Percentiles rank a stretch among this genome's conserved stretches.
These are phyloP conservation scores for Carposina sasakii DNA, from an alignment of 1,140 invertebrate species.

Conservation along the genomic window DNA sequence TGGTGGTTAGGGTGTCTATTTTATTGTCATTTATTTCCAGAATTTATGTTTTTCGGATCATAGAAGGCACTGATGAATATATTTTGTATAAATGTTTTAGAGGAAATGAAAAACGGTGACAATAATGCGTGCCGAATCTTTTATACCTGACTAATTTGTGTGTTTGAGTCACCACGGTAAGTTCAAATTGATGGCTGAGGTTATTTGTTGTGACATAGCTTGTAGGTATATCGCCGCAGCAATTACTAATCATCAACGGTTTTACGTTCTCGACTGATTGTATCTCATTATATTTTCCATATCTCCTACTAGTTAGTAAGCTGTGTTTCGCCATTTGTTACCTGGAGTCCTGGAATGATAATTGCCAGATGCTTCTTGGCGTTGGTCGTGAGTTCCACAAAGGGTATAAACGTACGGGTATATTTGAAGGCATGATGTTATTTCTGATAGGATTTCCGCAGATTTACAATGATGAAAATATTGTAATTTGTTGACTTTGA, in stretches of 20 bases:
- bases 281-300: no score
- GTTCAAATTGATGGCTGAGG: conserved; percentile 61
- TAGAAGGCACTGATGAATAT: conserved; percentile 59
- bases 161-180: conserved; percentile 65
- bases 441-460: no score
- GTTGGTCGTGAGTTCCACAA: conserved; percentile 51
- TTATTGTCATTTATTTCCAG: conserved; percentile 53
- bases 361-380: conserved; percentile 43
- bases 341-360: no score
- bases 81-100: conserved; percentile 63
- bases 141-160: conserved; percentile 60
- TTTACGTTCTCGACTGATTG: no score
- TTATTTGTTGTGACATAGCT: conserved; percentile 70
- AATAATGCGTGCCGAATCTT: conserved; percentile 69
- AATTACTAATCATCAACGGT: conserved; percentile 44
- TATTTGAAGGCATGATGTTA: no score
- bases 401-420: no score
- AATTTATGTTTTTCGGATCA: conserved; percentile 57
- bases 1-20: conserved; percentile 53
- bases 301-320: no score
- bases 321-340: no score
- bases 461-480: no score
- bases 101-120: conserved; percentile 58
- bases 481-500: no score
- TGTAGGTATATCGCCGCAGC: conserved; percentile 49